These are phyloP conservation scores for Mustela nigripes DNA, from an alignment of 2,113 vertebrate genomes.

Conservation along the genomic window DNA sequence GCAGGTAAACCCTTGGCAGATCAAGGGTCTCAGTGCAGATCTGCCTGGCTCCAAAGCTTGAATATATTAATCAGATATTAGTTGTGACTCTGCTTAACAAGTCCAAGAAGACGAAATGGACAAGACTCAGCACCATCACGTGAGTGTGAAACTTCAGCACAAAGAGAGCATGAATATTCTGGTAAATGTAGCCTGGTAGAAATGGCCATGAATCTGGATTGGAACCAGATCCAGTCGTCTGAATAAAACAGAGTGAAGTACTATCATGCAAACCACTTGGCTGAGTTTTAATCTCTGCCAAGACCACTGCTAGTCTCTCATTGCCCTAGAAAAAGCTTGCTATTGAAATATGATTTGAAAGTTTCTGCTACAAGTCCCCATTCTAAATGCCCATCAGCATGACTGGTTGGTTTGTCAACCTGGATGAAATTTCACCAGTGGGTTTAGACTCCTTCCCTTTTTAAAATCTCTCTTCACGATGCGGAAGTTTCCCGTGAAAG, in stretches of 20 bases:
- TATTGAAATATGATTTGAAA: background rate
- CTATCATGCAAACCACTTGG: background rate
- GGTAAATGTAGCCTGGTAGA: background rate
- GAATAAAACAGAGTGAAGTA: background rate
- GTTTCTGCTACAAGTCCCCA: background rate
- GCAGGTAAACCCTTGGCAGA: background rate
- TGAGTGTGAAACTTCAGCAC: too few relatives aligned
- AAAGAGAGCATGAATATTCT: background rate
- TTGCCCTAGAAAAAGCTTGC: background rate
- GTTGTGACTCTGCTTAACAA: background rate
- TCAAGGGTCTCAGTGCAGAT: too few relatives aligned
- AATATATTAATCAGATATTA: too few relatives aligned
- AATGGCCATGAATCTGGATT: too few relatives aligned
- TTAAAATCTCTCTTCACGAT: background rate
- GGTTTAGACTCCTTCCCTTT: background rate
- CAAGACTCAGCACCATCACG: too few relatives aligned
- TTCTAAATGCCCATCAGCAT: background rate
- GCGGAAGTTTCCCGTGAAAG: background rate
- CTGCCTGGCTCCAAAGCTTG: too few relatives aligned
- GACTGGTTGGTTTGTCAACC: background rate
- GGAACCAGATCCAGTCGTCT: fast-evolving
- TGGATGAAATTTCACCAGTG: background rate
- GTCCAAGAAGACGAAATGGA: background rate
- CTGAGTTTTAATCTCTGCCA: background rate
- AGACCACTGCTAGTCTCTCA: background rate